These are phyloP conservation scores for Heliconius hortense DNA, from an alignment of 2,888 invertebrate species.

Conservation along the genomic window DNA sequence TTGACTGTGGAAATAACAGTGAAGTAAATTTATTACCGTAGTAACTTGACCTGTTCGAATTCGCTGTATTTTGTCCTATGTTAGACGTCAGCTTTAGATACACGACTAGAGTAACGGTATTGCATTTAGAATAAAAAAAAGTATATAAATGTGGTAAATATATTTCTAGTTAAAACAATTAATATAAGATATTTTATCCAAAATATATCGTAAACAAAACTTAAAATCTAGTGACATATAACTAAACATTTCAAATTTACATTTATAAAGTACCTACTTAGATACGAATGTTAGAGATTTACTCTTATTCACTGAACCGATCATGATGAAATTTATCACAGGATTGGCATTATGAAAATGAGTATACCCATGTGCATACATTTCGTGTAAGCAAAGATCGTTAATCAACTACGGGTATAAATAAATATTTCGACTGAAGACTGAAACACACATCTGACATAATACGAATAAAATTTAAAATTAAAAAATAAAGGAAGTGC, in stretches of 20 bases:
- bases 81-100: background rate
- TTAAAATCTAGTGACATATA: background rate
- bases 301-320: constrained; percentile 13
- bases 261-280: background rate
- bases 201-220: background rate
- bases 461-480: too few relatives aligned
- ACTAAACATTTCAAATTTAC: background rate
- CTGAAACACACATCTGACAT: background rate
- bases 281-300: background rate
- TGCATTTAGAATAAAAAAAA: background rate
- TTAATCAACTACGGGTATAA: background rate
- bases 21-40: background rate
- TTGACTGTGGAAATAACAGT: too few relatives aligned
- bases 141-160: background rate
- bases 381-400: background rate
- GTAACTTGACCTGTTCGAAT: background rate
- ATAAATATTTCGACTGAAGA: background rate
- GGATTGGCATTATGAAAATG: background rate
- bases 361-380: background rate
- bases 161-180: background rate
- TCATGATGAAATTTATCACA: constrained; percentile 12
- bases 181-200: background rate
- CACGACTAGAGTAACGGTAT: background rate
- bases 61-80: background rate
- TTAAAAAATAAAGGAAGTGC: too few relatives aligned